These are phyloP conservation scores for Phengaris alcon DNA, from an alignment of 2,888 invertebrate genomes.

Conservation along the genomic window DNA sequence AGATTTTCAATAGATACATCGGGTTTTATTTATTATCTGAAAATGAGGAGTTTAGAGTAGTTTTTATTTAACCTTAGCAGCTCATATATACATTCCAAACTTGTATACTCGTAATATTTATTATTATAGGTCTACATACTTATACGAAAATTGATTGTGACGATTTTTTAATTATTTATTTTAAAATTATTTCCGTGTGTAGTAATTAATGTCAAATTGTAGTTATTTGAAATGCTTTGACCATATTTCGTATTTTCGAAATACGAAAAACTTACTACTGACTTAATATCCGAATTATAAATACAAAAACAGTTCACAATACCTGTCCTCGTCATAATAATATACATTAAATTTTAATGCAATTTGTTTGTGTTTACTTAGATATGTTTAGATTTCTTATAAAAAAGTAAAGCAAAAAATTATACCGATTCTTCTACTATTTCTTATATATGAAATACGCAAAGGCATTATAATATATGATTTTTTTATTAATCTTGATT, in stretches of 20 bases:
- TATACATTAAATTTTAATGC: background rate
- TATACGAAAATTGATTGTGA: background rate
- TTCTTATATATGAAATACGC: slow-evolving; percentile 1
- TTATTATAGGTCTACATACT: background rate
- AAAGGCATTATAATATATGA: background rate
- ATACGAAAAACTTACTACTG: background rate
- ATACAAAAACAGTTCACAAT: background rate
- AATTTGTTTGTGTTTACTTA: background rate
- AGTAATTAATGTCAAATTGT: background rate
- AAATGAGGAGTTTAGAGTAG: background rate
- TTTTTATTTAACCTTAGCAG: background rate
- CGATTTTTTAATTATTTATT: background rate
- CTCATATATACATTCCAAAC: background rate
- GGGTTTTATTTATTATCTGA: slow-evolving; percentile 9
- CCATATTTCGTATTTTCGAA: background rate
- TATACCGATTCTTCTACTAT: background rate
- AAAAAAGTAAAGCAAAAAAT: background rate
- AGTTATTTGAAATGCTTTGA: background rate
- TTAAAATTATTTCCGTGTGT: background rate
- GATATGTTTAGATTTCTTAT: background rate
- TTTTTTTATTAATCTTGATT: slow-evolving; percentile 32
- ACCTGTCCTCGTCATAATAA: background rate
- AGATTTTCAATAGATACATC: slow-evolving; percentile 6
- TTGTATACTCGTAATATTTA: background rate
- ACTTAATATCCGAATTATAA: background rate